phyloP scores from a whole-genome alignment of 2,797 vertebrate species.

The Enoplosus armatus region DNA sequence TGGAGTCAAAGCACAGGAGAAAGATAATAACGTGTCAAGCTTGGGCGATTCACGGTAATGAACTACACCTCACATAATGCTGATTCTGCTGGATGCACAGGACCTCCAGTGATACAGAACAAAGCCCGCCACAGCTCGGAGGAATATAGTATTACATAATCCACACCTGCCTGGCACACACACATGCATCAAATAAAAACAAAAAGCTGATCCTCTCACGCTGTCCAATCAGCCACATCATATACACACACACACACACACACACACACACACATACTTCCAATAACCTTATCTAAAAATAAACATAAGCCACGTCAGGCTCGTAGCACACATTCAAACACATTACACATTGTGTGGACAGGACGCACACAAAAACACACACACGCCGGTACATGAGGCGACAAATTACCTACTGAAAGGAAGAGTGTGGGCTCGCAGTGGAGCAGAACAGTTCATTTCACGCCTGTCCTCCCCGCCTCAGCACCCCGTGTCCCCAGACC shows the following conservation, averaged over 20 bases:
- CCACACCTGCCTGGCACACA: constrained; percentile 46
- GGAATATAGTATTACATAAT: constrained; percentile 77
- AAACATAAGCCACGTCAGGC: constrained; percentile 50
- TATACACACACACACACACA: too few species aligned
- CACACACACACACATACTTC: constrained; percentile 36
- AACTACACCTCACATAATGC: constrained; percentile 85
- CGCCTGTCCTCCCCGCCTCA: constrained; percentile 86
- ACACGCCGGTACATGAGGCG: constrained; percentile 79
- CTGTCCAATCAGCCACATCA: constrained; percentile 44
- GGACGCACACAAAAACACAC: constrained; percentile 54
- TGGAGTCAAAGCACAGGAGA: constrained; percentile 86
- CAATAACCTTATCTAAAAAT: constrained; percentile 65
- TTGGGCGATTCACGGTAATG: constrained; percentile 84
- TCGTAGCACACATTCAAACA: constrained; percentile 47
- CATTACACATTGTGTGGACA: constrained; percentile 36
- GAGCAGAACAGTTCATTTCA: constrained; percentile 91
- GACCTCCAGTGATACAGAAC: constrained; percentile 80
- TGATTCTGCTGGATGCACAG: constrained; percentile 82
- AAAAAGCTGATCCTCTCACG: constrained; percentile 46
- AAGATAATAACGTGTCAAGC: constrained; percentile 89
- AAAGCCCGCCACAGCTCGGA: constrained; percentile 66
- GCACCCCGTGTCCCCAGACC: constrained; percentile 52
- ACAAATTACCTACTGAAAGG: constrained; percentile 86
- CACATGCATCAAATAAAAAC: constrained; percentile 43
- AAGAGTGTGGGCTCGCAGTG: constrained; percentile 82